phyloP scores from a whole-genome alignment of 1,140 invertebrate species.

The Diorhabda elongata region DNA sequence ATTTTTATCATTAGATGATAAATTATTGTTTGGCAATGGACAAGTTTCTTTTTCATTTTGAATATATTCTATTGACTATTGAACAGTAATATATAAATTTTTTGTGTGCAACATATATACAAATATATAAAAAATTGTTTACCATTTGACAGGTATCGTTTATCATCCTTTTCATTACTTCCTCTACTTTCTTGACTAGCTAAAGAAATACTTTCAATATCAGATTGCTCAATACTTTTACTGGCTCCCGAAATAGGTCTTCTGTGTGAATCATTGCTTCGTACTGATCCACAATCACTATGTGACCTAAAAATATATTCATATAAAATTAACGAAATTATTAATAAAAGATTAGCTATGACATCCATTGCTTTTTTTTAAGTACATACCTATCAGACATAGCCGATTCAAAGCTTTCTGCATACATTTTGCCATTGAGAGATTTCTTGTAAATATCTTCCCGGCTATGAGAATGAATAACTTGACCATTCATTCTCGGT shows the following conservation, averaged over 20 bases:
- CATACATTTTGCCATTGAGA: constrained; percentile 37
- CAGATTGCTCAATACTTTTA: constrained; percentile 59
- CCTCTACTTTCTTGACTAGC: constrained; percentile 73
- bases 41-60: too few relatives aligned
- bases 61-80: too few relatives aligned
- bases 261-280: constrained; percentile 45
- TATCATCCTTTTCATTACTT: constrained; percentile 52
- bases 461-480: constrained; percentile 29
- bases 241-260: constrained; percentile 45
- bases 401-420: constrained; percentile 37
- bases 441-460: constrained; percentile 32
- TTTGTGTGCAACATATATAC: too few relatives aligned
- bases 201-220: constrained; percentile 77
- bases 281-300: constrained; percentile 57
- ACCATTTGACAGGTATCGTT: constrained; percentile 16
- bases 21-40: too few relatives aligned
- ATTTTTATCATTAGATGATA: too few relatives aligned
- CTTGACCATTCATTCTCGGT: constrained; percentile 42
- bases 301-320: constrained; percentile 41
- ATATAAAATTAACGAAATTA: too few relatives aligned
- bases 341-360: too few relatives aligned
- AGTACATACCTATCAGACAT: constrained; percentile 31
- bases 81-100: too few relatives aligned
- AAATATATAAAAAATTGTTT: not conserved
- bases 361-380: too few relatives aligned